Base-by-base conservation (phyloP, 1,140 invertebrate genomes). In the Parapsyche elsis region DNA sequence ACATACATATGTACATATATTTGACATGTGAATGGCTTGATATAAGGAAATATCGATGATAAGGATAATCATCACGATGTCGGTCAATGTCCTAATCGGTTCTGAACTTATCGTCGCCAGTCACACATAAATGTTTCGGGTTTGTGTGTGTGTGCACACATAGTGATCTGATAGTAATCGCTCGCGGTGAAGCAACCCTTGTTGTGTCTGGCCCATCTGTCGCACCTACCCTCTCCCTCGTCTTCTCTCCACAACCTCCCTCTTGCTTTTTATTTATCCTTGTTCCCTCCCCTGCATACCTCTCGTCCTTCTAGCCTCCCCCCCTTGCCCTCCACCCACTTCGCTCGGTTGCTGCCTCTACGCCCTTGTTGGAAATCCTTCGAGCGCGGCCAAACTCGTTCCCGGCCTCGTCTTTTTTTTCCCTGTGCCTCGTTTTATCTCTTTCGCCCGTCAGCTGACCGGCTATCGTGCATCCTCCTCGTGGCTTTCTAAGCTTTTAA, bases 301-400 rank as follows among this genome's bases (percentile, higher is more conserved):
- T 38, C 10, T 45, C 46, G 16, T 12, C 12, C 49, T 16, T n/a
- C 24, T 45, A 16, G 7, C 67, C 38, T 71, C 26, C 23, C 23
- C 45, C 57, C 21, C 21, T 21, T 14, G 45, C 57, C 59, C 64
- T 45, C 26, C 14, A 10, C 61, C 64, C 59, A 21, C 79, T 46
- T 49, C 16, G 12, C 44, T 53, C 38, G 49, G 61, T 5, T 21
- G 44, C 45, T 19, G 24, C 74, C 57, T 46, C 19, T 70, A 45
- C 71, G 49, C 71, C 77, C 73, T 77, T 61, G 81, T 74, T 82
- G 78, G 81, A 76, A 82, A 79, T 82, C 81, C 76, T 82, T 80
- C 79, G 81, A 82, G 79, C 81, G 81, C 79, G 77, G 81, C 79
- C 64, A 82, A 82, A 82, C 81, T 82, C 79, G 81, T 82, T 82